These are phyloP conservation scores for Pristis pectinata DNA, from an alignment of 2,797 vertebrate species.

Conservation along the genomic window DNA sequence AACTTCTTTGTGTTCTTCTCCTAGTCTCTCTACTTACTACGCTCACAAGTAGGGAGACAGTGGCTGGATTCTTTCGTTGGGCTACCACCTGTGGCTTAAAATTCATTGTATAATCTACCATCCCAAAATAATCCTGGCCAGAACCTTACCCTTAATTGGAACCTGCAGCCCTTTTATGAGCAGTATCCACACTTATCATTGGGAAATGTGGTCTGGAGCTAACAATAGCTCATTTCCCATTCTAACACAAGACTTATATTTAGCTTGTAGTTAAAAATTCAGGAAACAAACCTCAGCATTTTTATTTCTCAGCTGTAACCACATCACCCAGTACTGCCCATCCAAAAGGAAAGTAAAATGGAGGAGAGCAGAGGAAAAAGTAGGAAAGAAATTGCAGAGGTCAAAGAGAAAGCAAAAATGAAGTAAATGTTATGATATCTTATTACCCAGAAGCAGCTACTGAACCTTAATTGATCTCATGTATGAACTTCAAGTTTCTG, in stretches of 20 bases:
- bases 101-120: background rate
- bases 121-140: background rate
- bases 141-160: no score
- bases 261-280: background rate
- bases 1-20: background rate
- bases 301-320: background rate
- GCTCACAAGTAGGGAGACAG: no score
- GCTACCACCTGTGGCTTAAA: background rate
- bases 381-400: background rate
- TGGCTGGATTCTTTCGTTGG: no score
- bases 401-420: background rate
- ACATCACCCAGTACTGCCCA: background rate
- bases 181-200: background rate
- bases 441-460: background rate
- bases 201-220: background rate
- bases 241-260: background rate
- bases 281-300: background rate
- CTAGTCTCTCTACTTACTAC: background rate
- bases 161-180: background rate
- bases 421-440: background rate
- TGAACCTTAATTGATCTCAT: background rate
- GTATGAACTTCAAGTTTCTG: background rate
- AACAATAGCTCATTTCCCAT: background rate
- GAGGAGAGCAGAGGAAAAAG: background rate
- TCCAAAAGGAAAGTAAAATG: background rate